Base-by-base conservation (phyloP, 2,888 invertebrate species). In the Spodoptera exigua region DNA sequence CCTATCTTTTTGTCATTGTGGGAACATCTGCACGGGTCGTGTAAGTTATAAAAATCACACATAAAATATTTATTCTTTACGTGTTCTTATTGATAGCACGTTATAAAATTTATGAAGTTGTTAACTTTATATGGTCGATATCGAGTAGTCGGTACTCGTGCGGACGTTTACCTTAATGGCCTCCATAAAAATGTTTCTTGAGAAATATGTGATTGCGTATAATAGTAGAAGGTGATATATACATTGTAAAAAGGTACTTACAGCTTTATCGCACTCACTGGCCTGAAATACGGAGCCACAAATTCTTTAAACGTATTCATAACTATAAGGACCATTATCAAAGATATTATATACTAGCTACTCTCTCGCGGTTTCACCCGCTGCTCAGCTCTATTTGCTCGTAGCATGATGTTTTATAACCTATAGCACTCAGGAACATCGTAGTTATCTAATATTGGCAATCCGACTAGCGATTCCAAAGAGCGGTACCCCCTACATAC, bases 81-180 rank as follows among this genome's bases (percentile, higher is more conserved):
- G 75, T 82, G 78, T 79, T 83, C 79, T 84, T 86, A 89, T 90
- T 88, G 89, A 90, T 88, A 84, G 88, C 85, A 76, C 82, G 86
- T 86, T 88, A 87, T 87, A 85, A 89, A 89, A 72, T 89, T 90
- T 89, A 91, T 89, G 86, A 85, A 88, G 89, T 87, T 86, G 84
- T 89, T 89, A 89, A 87, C 82, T 89, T 89, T 86, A 88, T 86
- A 80, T 72, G 77, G 69, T 75, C 80, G 80, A 83, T 86, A 89
- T 85, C 76, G 77, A 70, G 76, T 76, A 78, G 76, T 68, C 59
- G 53, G 35, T 75, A 70, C 62, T 72, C 54, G 56, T 49, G 61
- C 35, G 65, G 74, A 67, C 67, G 61, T 74, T 79, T 72, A 73
- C 62, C 65, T 69, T 75, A 75, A 77, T 66, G 58, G 75, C 48